Evolutionary conservation across 2,797 vertebrate species (phyloP), one percentile per base, ranked within the genome.

Genomic region (Xiphophorus birchmanni): DNA sequence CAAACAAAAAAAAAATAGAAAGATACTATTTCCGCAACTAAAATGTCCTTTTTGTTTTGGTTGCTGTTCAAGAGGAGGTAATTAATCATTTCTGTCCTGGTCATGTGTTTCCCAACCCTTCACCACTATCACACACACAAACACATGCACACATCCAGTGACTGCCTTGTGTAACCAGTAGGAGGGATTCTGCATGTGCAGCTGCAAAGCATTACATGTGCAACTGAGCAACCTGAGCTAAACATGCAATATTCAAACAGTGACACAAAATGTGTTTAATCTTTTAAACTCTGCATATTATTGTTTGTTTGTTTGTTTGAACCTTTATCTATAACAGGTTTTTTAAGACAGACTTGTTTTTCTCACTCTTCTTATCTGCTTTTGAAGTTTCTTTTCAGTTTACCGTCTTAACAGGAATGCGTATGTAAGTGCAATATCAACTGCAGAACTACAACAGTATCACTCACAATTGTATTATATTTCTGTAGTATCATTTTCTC

Each of bases 111-210:
- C 72, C 58, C 48, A 37, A 69, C 78, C 74, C 75, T 75, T 80
- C 76, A 67, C 71, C 78, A 73, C 11, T 18, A 77, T 73, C 84
- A 77, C 85, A 48, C 80, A 81, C 79, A 77, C 74, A 75, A 29
- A 77, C 90, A 89, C 84, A 80, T 4, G 18, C 78, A 88, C 80
- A 74, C 6, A 81, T 86, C 77, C 50, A 85, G 80, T 77, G 84
- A 83, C 67, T 85, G 88, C 81, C 85, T 92, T 89, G 90, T 91
- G 89, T 88, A 90, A 90, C 74, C 80, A n/a, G 40, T 71, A 78
- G 83, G 82, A 52, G 88, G 86, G 77, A 79, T 82, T 80, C 67
- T 79, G 84, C 91, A 86, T 87, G 86, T 83, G 89, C 84, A 60
- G 29, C 82, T 84, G 73, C 76, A 87, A 63, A 85, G 85, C 74